Evolutionary conservation across 1,140 invertebrate species (phyloP).

Genomic region (Meteorus sp.): DNA sequence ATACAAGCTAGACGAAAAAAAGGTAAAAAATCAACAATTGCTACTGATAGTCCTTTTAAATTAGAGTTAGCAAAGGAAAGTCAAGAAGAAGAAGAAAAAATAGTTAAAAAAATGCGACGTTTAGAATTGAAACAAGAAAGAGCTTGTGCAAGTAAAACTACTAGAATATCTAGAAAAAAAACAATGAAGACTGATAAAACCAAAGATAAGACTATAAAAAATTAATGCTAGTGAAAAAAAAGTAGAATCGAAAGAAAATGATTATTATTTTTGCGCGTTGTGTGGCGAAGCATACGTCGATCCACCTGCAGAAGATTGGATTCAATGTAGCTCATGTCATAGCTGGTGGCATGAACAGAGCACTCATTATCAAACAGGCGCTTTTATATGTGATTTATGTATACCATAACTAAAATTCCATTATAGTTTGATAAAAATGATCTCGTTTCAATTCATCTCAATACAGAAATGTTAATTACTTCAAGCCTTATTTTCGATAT

Average conservation of each 20-base stretch:
- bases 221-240: not conserved
- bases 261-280: slow-evolving; percentile 15
- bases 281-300: slow-evolving; percentile 10
- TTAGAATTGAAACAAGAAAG: slow-evolving; percentile 6
- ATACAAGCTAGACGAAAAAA: slow-evolving; percentile 11
- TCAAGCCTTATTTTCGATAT: slow-evolving; percentile 2
- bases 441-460: slow-evolving; percentile 3
- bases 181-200: not conserved
- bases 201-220: slow-evolving; percentile 6
- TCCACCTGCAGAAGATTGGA: slow-evolving; percentile 13
- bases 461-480: slow-evolving; percentile 12
- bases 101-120: slow-evolving; percentile 5
- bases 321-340: slow-evolving; percentile 11
- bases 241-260: slow-evolving; percentile 10
- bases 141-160: not conserved
- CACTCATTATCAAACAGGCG: slow-evolving; percentile 14
- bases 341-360: slow-evolving; percentile 10
- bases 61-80: slow-evolving; percentile 12
- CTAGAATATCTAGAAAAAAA: not conserved
- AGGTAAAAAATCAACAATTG: slow-evolving; percentile 18
- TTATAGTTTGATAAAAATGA: slow-evolving; percentile 1
- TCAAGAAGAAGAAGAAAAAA: slow-evolving; percentile 13
- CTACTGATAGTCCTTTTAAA: slow-evolving; percentile 15
- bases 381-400: slow-evolving; percentile 14
- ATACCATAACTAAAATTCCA: not conserved